Evolutionary conservation across 2,113 vertebrate species (phyloP), one percentile per base, ranked within the genome.

Genomic region (Platysternon megacephalum): DNA sequence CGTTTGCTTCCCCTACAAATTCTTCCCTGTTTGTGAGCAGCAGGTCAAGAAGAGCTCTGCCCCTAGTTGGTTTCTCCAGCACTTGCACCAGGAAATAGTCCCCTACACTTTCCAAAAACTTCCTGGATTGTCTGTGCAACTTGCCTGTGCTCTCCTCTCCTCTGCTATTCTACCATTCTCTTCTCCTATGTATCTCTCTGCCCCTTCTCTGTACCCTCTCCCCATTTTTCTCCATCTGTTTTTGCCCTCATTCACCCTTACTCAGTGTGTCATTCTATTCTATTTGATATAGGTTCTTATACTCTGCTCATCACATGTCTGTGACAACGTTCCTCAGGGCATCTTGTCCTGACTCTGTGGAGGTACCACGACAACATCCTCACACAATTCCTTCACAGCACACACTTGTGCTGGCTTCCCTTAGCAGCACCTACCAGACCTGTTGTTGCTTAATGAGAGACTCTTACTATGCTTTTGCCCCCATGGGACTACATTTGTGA

Each of bases 381-480:
- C 0, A 0, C 35, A 78, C 1, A 3, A n/a, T 86, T 84, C 42
- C 85, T 72, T 12, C 74, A 49, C 91, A 91, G 92, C 81, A 28
- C 0, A 24, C 61, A 28, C 79, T 89, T 55, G 44, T 61, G 58
- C 58, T 61, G 58, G 29, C 58, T 32, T 61, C 28, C 12, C 29
- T 32, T 28, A 32, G 58, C 28, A 32, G 52, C 55, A 81, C 32
- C 89, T 91, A 79, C 19, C 14, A 55, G 49, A 87, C 5, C 74
- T 82, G 0, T 9, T 88, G 61, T 84, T 3, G 46, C 2, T 52
- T 32, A 78, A 81, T 3, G 1, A 95, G 89, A 51, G 84, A 88
- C 52, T 94, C 84, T 88, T n/a, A 84, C 93, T 95, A 90, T 74
- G 91, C 74, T 94, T 26, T 80, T 88, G 87, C 79, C 84, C 86